These are phyloP conservation scores for Schrankia costaestrigalis DNA, from an alignment of 2,888 invertebrate genomes.

Conservation along the genomic window DNA sequence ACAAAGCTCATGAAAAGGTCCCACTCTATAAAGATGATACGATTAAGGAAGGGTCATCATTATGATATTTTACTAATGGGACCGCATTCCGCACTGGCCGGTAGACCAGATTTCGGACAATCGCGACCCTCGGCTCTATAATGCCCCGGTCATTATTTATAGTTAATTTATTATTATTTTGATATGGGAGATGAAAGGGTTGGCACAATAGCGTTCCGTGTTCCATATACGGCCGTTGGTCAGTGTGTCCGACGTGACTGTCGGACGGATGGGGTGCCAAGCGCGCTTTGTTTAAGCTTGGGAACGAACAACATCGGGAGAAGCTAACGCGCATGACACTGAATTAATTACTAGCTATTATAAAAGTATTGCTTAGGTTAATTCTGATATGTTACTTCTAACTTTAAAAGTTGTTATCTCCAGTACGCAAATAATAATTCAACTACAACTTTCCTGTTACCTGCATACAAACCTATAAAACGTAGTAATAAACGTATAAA, in stretches of 20 bases:
- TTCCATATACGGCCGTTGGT: constrained; percentile 60
- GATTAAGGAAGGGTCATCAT: constrained; percentile 67
- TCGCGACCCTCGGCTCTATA: constrained; percentile 32
- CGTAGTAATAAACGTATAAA: no score
- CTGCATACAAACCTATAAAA: no score
- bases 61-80: constrained; percentile 75
- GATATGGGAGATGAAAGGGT: constrained; percentile 76
- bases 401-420: no score
- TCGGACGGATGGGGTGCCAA: constrained; percentile 42
- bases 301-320: constrained; percentile 33
- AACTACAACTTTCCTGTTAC: no score
- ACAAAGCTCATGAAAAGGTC: constrained; percentile 66
- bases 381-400: no score
- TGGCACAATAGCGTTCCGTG: constrained; percentile 66
- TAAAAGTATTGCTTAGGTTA: not conserved
- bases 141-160: constrained; percentile 66
- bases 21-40: constrained; percentile 73
- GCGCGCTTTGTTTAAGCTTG: constrained; percentile 45
- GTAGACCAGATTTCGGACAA: constrained; percentile 60
- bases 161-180: constrained; percentile 79
- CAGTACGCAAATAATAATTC: no score
- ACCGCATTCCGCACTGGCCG: constrained; percentile 72
- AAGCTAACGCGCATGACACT: constrained; percentile 11
- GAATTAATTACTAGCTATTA: constrained; percentile 9
- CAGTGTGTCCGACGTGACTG: constrained; percentile 42